These are phyloP conservation scores for Yoshiicerus persimilis DNA, from an alignment of 1,140 invertebrate genomes.

Conservation along the genomic window DNA sequence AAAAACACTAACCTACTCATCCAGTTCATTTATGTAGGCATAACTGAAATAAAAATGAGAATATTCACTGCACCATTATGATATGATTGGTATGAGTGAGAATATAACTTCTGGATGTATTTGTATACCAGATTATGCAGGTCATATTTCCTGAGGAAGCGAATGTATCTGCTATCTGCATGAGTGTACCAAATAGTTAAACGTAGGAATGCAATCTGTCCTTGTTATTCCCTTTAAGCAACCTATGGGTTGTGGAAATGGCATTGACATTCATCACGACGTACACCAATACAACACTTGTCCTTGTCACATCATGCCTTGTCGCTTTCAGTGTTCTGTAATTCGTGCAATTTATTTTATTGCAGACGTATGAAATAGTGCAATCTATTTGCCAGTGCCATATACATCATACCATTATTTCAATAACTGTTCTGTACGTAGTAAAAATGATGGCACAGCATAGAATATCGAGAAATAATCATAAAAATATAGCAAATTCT, in stretches of 20 bases:
- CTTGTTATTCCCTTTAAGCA: background rate
- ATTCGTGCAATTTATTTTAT: background rate
- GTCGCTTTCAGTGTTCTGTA: background rate
- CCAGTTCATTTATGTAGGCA: background rate
- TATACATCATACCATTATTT: no score
- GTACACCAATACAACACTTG: background rate
- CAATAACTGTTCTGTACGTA: no score
- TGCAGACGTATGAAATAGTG: no score
- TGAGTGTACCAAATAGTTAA: background rate
- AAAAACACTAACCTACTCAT: background rate
- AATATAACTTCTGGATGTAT: no score
- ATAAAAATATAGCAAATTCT: no score
- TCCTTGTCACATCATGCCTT: background rate
- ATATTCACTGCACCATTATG: no score
- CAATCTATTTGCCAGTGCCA: no score
- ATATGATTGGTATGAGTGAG: no score
- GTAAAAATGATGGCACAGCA: no score
- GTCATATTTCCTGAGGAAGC: background rate
- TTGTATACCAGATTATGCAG: no score
- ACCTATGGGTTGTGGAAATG: background rate
- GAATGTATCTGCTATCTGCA: background rate
- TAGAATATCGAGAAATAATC: no score
- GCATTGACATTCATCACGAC: background rate
- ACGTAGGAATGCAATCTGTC: background rate
- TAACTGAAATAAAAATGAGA: background rate